These are phyloP conservation scores for Prostheceraeus crozeri DNA, from an alignment of 2,888 invertebrate genomes.

Conservation along the genomic window DNA sequence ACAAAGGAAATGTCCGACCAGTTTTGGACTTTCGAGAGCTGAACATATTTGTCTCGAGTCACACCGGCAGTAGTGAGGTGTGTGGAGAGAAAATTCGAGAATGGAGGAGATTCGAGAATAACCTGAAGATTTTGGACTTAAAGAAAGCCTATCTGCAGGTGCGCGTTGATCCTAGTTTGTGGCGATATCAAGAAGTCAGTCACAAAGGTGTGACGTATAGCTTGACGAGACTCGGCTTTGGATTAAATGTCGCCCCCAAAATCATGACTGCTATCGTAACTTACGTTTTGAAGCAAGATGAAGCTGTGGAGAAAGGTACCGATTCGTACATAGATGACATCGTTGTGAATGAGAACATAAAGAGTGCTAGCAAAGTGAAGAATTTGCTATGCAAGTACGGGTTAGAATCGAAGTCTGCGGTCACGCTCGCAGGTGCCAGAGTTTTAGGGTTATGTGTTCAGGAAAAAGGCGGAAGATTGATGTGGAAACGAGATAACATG, in stretches of 20 bases:
- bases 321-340: background rate
- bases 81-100: too few species aligned
- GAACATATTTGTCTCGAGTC: too few species aligned
- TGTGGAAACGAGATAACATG: background rate
- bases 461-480: background rate
- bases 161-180: background rate
- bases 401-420: background rate
- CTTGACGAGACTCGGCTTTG: too few species aligned
- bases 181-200: too few species aligned
- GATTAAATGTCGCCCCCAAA: too few species aligned
- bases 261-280: too few species aligned
- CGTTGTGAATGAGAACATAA: background rate
- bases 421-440: background rate
- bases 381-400: background rate
- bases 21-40: too few species aligned
- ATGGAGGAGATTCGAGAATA: too few species aligned
- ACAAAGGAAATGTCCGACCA: background rate
- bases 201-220: too few species aligned
- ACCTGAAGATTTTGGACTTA: background rate
- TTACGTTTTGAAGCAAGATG: too few species aligned
- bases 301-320: background rate
- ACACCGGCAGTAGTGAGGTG: too few species aligned
- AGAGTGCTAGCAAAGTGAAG: background rate
- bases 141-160: constrained; percentile 3
- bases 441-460: background rate